A percentile compares a stretch with the other conserved stretches of the same genome.
Evolutionary conservation across 2,888 invertebrate species (phyloP).

Genomic region (Ophion slaviceki): DNA sequence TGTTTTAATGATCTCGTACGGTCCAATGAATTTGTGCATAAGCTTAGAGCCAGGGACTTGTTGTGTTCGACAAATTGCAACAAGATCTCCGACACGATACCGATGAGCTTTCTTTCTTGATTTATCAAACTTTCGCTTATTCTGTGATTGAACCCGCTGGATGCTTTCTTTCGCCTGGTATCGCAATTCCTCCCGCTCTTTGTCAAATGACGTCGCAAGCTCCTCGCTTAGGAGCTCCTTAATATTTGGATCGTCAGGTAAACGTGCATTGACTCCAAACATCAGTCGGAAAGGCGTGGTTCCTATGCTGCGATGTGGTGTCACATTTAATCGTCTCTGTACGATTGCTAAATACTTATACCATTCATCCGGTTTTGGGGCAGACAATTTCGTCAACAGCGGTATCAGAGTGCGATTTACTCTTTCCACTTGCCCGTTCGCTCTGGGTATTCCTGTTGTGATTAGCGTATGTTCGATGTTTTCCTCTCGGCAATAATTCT

Average conservation of each 20-base stretch:
- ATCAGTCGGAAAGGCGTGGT: conserved; percentile 37
- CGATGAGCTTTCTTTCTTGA: not conserved
- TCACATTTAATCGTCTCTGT: not conserved
- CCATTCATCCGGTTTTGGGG: conserved; percentile 73
- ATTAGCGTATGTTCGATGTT: conserved; percentile 74
- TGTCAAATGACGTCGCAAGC: not conserved
- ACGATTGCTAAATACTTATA: conserved; percentile 62
- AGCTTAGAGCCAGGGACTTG: conserved; percentile 1
- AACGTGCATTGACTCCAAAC: conserved; percentile 11
- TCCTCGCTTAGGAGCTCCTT: not conserved
- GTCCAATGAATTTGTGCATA: not conserved
- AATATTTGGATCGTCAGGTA: not conserved
- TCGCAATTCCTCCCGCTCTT: not conserved
- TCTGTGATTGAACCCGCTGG: not conserved
- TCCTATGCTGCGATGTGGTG: conserved; percentile 68
- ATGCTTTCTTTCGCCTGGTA: not conserved
- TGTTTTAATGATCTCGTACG: not conserved
- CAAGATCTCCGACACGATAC: not conserved
- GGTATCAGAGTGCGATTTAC: conserved; percentile 72
- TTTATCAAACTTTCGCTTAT: not conserved
- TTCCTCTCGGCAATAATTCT: conserved; percentile 76
- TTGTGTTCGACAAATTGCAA: not conserved
- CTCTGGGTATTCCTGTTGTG: conserved; percentile 69
- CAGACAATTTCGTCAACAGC: conserved; percentile 75
- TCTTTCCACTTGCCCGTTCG: conserved; percentile 1